phyloP scores from a whole-genome alignment of 1,140 invertebrate genomes.

The Arion vulgaris region DNA sequence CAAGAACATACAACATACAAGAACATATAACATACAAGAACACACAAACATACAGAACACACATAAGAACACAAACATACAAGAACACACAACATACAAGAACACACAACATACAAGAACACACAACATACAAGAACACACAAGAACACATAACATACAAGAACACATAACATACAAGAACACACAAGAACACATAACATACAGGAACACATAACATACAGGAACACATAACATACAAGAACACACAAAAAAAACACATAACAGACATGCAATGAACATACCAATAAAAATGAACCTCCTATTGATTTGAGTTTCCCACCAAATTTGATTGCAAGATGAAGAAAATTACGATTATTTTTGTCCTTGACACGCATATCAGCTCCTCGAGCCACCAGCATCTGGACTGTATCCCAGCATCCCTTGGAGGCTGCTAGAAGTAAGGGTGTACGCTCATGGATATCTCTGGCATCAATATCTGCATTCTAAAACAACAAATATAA shows the following conservation, averaged over 20 bases:
- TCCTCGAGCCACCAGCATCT: slow-evolving; percentile 80
- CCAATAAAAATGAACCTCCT: slow-evolving; percentile 40
- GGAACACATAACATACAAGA: background rate
- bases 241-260: no score
- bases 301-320: slow-evolving; percentile 68
- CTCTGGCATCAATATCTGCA: slow-evolving; percentile 84
- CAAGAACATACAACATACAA: no score
- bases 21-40: no score
- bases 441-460: slow-evolving; percentile 85
- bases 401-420: slow-evolving; percentile 83
- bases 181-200: no score
- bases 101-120: no score
- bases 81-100: no score
- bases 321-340: slow-evolving; percentile 88
- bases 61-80: no score
- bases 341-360: slow-evolving; percentile 82
- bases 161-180: no score
- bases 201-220: no score
- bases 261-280: slow-evolving; percentile 4
- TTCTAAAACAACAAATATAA: slow-evolving; percentile 75
- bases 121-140: no score
- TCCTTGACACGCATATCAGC: slow-evolving; percentile 86
- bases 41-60: no score
- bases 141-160: no score
- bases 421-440: slow-evolving; percentile 82